phyloP scores from a whole-genome alignment of 2,797 vertebrate species.

The Xerus rutilus region DNA sequence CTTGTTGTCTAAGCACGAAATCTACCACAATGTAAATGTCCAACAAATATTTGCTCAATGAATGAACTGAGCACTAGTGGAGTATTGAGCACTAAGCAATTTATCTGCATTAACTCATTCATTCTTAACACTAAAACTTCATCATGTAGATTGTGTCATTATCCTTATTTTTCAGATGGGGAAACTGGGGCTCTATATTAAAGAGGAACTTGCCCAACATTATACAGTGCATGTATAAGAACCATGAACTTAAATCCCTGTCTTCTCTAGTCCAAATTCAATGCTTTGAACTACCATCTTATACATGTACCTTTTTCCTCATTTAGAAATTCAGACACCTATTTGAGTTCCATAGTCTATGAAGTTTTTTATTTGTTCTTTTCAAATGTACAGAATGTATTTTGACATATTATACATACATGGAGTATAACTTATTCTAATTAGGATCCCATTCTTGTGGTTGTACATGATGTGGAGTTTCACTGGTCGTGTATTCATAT shows the following conservation, averaged over 20 bases:
- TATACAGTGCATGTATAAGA: neutral
- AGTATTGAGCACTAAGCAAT: neutral
- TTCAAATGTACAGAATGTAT: no score
- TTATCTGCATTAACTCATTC: neutral
- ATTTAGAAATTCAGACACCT: neutral
- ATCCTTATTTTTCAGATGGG: conserved; percentile 16
- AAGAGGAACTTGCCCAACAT: neutral
- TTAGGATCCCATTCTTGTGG: no score
- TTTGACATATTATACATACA: no score
- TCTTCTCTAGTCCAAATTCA: neutral
- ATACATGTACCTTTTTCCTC: neutral
- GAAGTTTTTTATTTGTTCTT: neutral
- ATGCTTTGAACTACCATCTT: neutral
- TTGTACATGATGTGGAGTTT: no score
- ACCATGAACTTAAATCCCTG: neutral
- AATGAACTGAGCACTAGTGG: conserved; percentile 35
- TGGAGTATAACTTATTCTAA: no score
- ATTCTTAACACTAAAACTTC: conserved; percentile 22
- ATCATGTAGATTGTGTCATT: neutral
- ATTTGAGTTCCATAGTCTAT: neutral
- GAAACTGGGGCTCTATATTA: neutral
- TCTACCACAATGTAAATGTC: neutral
- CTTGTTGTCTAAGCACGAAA: neutral
- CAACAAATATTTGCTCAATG: neutral
- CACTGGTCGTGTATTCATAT: no score